Conservation (phyloP, 2,797 vertebrate species). For the Gadopsis marmoratus region DNA sequence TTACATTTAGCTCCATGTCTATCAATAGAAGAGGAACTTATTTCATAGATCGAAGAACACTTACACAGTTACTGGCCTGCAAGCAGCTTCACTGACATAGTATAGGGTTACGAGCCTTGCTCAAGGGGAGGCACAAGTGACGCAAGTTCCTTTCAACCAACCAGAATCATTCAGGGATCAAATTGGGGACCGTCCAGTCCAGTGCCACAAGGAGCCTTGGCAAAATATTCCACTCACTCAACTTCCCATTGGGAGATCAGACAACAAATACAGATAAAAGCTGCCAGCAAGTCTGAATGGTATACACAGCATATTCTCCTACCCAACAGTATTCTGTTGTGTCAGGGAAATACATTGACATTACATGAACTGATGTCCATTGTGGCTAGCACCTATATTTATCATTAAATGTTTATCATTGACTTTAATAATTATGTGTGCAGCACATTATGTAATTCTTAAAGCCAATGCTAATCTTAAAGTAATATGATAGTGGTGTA, state of each 20-base stretch:
- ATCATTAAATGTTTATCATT: background rate
- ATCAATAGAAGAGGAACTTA: background rate
- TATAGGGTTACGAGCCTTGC: too few species aligned
- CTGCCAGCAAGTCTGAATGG: background rate
- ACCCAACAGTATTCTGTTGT: background rate
- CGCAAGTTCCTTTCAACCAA: too few species aligned
- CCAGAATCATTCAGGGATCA: background rate
- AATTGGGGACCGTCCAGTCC: background rate
- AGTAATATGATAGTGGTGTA: background rate
- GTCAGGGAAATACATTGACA: background rate
- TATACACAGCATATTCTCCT: background rate
- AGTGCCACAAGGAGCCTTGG: background rate
- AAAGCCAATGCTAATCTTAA: too few species aligned
- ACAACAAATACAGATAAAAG: too few species aligned
- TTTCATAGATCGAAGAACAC: background rate
- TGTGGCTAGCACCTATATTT: background rate
- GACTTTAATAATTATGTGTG: background rate
- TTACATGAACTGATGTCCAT: background rate
- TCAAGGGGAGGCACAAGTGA: too few species aligned
- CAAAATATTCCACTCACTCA: background rate
- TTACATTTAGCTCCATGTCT: background rate
- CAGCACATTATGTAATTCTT: background rate
- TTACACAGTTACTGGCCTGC: too few species aligned
- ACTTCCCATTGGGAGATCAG: background rate
- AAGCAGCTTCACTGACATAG: background rate